Evolutionary conservation across 2,888 invertebrate genomes (phyloP).

Genomic region (Punctoribates punctum): DNA sequence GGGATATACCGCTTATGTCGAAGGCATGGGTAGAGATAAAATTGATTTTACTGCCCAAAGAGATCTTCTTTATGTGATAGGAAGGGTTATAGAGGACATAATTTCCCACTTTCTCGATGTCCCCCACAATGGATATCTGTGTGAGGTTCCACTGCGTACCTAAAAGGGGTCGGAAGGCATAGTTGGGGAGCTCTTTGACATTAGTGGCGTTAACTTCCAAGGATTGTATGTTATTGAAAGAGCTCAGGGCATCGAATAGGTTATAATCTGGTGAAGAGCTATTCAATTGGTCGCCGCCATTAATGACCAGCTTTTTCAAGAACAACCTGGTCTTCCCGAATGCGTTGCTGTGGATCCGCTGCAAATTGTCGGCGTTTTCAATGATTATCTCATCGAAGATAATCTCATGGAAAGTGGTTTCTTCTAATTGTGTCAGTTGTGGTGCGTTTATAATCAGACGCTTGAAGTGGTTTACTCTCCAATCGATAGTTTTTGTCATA

Average conservation of each 20-base stretch:
- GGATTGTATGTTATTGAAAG: not conserved
- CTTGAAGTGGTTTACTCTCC: not conserved
- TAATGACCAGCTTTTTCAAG: not conserved
- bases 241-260: constrained; percentile 1
- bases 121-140: not conserved
- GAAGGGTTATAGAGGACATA: constrained; percentile 10
- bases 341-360: not conserved
- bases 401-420: not conserved
- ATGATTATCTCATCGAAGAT: constrained; percentile 8
- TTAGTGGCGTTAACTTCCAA: not conserved
- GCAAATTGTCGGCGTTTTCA: not conserved
- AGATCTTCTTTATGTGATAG: not conserved
- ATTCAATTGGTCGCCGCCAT: not conserved
- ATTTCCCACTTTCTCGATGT: not conserved
- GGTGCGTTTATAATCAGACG: not conserved
- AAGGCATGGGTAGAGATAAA: constrained; percentile 18
- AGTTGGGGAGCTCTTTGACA: not conserved
- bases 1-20: not conserved
- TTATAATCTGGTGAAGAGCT: not conserved
- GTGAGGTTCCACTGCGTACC: not conserved
- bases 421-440: constrained; percentile 17
- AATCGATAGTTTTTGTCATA: not conserved
- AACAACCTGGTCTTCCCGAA: not conserved
- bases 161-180: constrained; percentile 1
- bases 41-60: not conserved